A percentile compares a stretch with the other conserved stretches of the same genome.
These are phyloP conservation scores for Mastomys coucha DNA, from an alignment of 2,113 vertebrate species.

Conservation along the genomic window DNA sequence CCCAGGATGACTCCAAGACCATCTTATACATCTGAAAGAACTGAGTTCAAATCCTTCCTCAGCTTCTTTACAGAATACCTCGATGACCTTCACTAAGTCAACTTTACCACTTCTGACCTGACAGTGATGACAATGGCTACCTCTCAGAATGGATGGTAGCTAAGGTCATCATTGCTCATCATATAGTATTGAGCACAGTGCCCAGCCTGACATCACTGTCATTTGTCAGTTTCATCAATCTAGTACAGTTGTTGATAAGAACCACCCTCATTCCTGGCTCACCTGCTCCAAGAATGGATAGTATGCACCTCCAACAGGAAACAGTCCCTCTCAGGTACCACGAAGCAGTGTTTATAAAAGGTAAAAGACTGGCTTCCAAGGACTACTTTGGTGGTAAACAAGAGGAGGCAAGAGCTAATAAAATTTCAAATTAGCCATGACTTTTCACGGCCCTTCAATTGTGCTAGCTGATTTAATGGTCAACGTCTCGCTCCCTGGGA, in stretches of 20 bases:
- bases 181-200: background rate
- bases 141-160: background rate
- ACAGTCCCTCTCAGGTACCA: slow-evolving; percentile 38
- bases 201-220: background rate
- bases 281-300: background rate
- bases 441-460: slow-evolving; percentile 86
- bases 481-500: slow-evolving; percentile 88
- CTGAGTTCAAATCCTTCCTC: background rate
- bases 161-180: background rate
- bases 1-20: background rate
- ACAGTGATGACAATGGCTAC: background rate
- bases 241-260: background rate
- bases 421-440: slow-evolving; percentile 89
- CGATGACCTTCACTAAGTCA: background rate
- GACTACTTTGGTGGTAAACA: slow-evolving; percentile 79
- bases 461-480: slow-evolving; percentile 87
- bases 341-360: slow-evolving; percentile 67
- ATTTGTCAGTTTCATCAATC: background rate
- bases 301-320: background rate
- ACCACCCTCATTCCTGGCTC: background rate
- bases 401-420: slow-evolving; percentile 85
- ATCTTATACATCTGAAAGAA: background rate
- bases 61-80: background rate
- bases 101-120: background rate
- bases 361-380: slow-evolving; percentile 75